These are phyloP conservation scores for pig (Sus scrofa) DNA, from an alignment of 2,113 vertebrate genomes.

Conservation along the genomic window T2T-Sscrofa CM000812.6:118230001-118230500, in stretches of 20 bases:
- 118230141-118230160: no score
- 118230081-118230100: background rate
- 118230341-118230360: background rate
- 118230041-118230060: background rate
- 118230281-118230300: background rate
- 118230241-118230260: background rate
- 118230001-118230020: no score
- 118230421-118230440: background rate
- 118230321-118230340: background rate
- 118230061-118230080: background rate
- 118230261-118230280: background rate
- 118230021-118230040: background rate
- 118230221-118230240: background rate
- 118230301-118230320: background rate
- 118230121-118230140: background rate
- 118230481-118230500: background rate
- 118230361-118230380: background rate
- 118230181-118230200: background rate
- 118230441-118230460: fast-evolving
- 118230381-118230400: background rate
- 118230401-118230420: background rate
- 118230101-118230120: background rate
- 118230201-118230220: background rate
- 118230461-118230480: background rate
- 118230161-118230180: background rate